Conservation (phyloP, 2,888 invertebrate genomes). For the Halocaridina rubra region DNA sequence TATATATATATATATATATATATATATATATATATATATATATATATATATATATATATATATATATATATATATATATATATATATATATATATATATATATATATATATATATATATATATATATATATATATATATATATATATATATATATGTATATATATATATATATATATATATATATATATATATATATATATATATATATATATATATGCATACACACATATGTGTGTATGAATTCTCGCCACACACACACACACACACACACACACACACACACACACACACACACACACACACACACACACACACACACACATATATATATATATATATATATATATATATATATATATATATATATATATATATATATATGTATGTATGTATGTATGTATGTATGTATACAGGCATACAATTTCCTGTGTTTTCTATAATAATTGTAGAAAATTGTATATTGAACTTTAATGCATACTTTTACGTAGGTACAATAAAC, state of each 20-base stretch:
- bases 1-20: no score
- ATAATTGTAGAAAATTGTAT: no score
- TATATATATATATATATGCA: background rate
- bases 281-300: background rate
- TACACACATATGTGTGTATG: background rate
- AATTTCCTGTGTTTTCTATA: no score
- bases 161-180: background rate
- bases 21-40: background rate
- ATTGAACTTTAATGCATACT: no score
- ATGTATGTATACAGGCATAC: background rate
- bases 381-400: background rate
- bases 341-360: slow-evolving; percentile 2
- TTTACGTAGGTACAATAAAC: no score
- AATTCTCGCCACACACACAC: background rate
- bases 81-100: background rate
- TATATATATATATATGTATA: background rate
- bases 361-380: background rate
- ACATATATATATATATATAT: background rate
- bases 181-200: background rate
- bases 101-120: background rate
- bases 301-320: background rate
- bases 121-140: background rate
- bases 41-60: background rate
- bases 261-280: background rate
- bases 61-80: background rate